These are phyloP conservation scores for Clusia tigrina DNA, from an alignment of 2,888 invertebrate genomes.

Conservation along the genomic window DNA sequence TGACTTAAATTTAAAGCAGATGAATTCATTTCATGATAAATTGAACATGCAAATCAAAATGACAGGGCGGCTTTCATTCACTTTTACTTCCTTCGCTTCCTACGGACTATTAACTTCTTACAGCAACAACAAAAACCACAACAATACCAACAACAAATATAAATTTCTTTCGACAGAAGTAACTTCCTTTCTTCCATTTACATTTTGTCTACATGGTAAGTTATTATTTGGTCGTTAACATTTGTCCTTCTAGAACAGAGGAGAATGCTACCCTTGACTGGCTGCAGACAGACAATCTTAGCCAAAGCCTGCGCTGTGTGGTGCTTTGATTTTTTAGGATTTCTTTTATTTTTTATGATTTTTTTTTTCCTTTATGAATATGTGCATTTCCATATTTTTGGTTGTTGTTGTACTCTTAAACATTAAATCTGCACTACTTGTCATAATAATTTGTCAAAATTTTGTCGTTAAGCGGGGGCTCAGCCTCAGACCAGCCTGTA, in stretches of 20 bases:
- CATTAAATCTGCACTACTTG: slow-evolving; percentile 22
- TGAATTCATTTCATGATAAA: slow-evolving; percentile 7
- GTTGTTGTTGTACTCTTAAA: background rate
- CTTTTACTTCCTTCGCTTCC: no score
- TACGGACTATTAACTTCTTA: slow-evolving; percentile 4
- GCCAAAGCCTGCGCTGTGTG: background rate
- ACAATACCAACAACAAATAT: background rate
- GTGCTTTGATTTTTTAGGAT: background rate
- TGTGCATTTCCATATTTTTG: background rate
- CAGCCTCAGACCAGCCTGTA: slow-evolving; percentile 2
- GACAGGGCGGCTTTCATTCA: background rate
- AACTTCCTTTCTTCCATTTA: background rate
- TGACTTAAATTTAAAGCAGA: no score
- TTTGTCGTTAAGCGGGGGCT: slow-evolving; percentile 14
- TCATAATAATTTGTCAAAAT: slow-evolving; percentile 48
- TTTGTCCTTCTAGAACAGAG: no score
- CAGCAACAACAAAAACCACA: background rate
- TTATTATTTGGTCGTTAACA: slow-evolving; percentile 15
- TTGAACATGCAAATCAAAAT: slow-evolving; percentile 14
- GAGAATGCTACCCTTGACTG: no score
- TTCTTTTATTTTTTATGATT: slow-evolving; percentile 1
- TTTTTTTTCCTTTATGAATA: background rate
- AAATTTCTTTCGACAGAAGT: background rate
- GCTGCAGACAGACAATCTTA: background rate
- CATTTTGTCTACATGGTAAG: background rate